Evolutionary conservation across 2,888 invertebrate species (phyloP).

Genomic region (Abrostola triplasia): DNA sequence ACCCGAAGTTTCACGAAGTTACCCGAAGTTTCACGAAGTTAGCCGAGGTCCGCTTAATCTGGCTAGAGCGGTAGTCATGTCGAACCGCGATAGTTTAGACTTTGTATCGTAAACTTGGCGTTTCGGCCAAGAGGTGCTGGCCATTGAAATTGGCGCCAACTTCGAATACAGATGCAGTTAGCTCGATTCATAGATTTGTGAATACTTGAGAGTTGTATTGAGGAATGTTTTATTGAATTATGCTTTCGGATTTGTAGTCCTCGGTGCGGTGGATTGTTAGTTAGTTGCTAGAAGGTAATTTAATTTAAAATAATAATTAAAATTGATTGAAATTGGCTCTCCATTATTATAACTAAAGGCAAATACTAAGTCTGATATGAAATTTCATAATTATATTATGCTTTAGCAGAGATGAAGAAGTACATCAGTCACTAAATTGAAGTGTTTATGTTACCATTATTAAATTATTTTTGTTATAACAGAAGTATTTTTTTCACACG

Average conservation of each 20-base stretch:
- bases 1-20: constrained; percentile 57
- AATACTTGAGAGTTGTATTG: constrained; percentile 27
- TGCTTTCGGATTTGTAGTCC: neutral
- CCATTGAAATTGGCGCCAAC: constrained; percentile 55
- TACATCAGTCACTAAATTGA: too few relatives aligned
- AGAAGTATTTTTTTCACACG: neutral
- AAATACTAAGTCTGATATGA: too few relatives aligned
- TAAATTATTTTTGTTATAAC: neutral
- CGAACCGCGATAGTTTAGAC: constrained; percentile 63
- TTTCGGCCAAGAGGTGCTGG: constrained; percentile 48
- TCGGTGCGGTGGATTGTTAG: too few relatives aligned
- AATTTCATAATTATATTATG: too few relatives aligned
- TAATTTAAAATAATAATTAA: too few relatives aligned
- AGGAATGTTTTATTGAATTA: constrained; percentile 18
- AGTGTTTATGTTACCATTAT: too few relatives aligned
- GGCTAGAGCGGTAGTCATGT: constrained; percentile 63
- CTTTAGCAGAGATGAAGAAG: too few relatives aligned
- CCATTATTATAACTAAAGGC: too few relatives aligned
- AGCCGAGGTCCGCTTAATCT: constrained; percentile 61
- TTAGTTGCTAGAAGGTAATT: too few relatives aligned
- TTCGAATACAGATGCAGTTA: constrained; percentile 53
- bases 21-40: constrained; percentile 62
- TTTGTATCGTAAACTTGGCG: constrained; percentile 61
- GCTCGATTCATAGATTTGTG: constrained; percentile 47
- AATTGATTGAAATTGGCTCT: too few relatives aligned